Percentiles rank a stretch among this genome's conserved stretches.
Evolutionary conservation across 2,888 invertebrate genomes (phyloP).

Genomic region (Pilophorus perplexus): DNA sequence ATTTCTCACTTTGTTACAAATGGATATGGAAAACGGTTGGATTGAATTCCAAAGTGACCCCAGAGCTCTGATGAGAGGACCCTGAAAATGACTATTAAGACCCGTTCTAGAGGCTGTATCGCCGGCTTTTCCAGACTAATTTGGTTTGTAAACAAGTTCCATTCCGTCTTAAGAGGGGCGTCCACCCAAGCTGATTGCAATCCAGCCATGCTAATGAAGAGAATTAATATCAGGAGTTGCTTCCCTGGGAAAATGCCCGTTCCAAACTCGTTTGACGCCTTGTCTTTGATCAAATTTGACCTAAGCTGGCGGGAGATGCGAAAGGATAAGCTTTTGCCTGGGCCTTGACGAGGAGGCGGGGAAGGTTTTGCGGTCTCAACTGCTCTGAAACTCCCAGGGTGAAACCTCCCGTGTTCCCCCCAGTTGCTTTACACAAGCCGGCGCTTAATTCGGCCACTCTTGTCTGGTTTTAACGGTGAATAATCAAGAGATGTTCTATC

Average conservation of each 20-base stretch:
- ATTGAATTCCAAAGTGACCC: no score
- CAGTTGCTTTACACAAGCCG: background rate
- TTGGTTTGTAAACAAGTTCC: background rate
- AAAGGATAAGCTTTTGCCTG: background rate
- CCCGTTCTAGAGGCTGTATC: no score
- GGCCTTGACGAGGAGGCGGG: background rate
- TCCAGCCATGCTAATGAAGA: constrained; percentile 26
- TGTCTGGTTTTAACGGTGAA: constrained; percentile 19
- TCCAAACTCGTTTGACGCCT: constrained; percentile 32
- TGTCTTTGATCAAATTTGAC: constrained; percentile 35
- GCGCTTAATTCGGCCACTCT: background rate
- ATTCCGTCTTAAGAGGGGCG: background rate
- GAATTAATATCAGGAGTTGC: constrained; percentile 17
- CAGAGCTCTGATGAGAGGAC: no score
- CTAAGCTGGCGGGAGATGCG: constrained; percentile 4
- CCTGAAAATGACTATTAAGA: no score
- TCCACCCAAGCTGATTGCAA: constrained; percentile 30
- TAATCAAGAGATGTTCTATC: constrained; percentile 22
- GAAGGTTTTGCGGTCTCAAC: constrained; percentile 1
- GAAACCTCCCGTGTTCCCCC: background rate
- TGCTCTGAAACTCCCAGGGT: background rate
- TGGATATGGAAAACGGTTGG: no score
- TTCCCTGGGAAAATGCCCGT: no score
- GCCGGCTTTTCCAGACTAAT: background rate
- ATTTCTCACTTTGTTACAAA: no score